Evolutionary conservation across 2,113 vertebrate genomes (phyloP), one percentile per base, ranked within the genome.

Genomic region (Notechis scutatus): DNA sequence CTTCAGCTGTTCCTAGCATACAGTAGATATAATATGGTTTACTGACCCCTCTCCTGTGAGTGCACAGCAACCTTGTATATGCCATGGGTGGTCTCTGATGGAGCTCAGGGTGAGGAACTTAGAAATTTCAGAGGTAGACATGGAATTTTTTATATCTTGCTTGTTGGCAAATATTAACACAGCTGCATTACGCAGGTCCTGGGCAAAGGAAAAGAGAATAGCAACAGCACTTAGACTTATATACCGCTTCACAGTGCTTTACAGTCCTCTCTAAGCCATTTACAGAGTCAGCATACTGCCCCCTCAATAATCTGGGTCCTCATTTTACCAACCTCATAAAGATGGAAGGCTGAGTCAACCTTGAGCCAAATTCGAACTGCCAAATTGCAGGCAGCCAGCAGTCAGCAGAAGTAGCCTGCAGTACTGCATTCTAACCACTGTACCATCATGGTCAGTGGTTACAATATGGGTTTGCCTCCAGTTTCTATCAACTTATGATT

Each of bases 21-120:
- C 12, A 39, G 85, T 21, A 89, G 1, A 24, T 15, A 3, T 45
- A 90, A 10, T 24, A 18, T 34, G 8, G 6, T 18, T 12, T 24
- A 97, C 98, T 97, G 90, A 99, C 98, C 98, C 98, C 55, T 98
- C 98, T 92, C 98, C 97, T 0, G 98, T 99, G 74, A 99, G 98
- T 4, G 98, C 98, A 6, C 98, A 98, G 95, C 98, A 98, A 92
- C 97, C 97, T 91, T 99, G 98, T 55, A 98, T 97, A 52, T 98
- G 98, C 98, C 98, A 98, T 0, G 97, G 96, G 93, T 98, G 98
- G 21, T 98, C 97, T 45, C 97, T 98, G 96, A 99, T 98, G 92
- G 97, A 96, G 54, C 96, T 97, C 23, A 99, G 97, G 0, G 97
- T 98, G 74, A 99, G 98, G 89, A 93, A 97, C 24, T 96, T 95